phyloP scores from a whole-genome alignment of 64 coral and sea anemone species.

The Pocillopora verrucosa region DNA sequence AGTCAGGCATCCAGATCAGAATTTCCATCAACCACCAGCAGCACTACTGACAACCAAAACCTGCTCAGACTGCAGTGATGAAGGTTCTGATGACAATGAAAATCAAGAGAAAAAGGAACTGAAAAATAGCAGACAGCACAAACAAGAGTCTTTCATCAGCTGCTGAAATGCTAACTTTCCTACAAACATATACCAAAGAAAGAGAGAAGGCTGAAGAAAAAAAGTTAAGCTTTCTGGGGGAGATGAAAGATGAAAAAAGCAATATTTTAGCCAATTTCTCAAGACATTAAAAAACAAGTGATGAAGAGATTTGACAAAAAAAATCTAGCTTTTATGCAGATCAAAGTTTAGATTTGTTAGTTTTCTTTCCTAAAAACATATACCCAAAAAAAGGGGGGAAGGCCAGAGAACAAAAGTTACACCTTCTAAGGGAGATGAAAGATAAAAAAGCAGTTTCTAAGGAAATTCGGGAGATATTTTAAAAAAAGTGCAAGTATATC shows the following conservation, averaged over 20 bases:
- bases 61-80: not conserved
- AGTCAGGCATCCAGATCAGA: not conserved
- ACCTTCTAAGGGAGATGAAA: no score
- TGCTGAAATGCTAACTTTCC: constrained; percentile 62
- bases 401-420: not conserved
- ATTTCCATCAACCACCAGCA: not conserved
- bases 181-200: constrained; percentile 61
- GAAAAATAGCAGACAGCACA: constrained; percentile 15
- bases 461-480: constrained; percentile 43
- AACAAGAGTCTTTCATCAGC: constrained; percentile 41
- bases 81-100: not conserved
- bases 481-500: not conserved
- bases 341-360: no score
- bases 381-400: no score
- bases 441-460: constrained; percentile 5
- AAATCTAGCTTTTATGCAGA: no score
- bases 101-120: constrained; percentile 10
- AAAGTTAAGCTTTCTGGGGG: constrained; percentile 59
- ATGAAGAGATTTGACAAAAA: no score
- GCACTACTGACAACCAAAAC: not conserved
- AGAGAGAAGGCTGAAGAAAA: constrained; percentile 62
- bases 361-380: no score
- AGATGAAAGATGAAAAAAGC: constrained; percentile 72
- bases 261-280: no score
- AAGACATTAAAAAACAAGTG: no score